Percentiles rank a stretch among this genome's conserved stretches.
These are phyloP conservation scores for Takifugu flavidus DNA, from an alignment of 2,113 vertebrate species.

Conservation along the genomic window DNA sequence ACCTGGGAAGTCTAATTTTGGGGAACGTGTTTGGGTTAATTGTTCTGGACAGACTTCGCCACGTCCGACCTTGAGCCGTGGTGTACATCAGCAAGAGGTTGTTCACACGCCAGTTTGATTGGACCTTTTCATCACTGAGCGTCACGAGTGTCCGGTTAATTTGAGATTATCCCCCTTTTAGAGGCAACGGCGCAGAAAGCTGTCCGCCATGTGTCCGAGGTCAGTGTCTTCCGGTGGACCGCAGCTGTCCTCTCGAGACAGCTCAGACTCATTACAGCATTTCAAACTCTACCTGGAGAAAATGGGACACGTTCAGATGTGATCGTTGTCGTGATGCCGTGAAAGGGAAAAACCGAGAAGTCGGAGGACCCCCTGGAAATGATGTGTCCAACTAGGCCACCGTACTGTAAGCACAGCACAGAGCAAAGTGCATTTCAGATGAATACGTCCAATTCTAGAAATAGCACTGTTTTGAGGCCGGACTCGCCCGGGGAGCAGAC, in stretches of 20 bases:
- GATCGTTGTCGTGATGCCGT: constrained; percentile 18
- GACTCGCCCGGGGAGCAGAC: constrained; percentile 6
- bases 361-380: constrained; percentile 28
- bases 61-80: background rate
- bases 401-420: constrained; percentile 35
- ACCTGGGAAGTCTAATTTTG: no score
- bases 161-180: constrained; percentile 1
- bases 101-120: constrained; percentile 2
- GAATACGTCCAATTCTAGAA: constrained; percentile 40
- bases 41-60: background rate
- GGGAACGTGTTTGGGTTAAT: constrained; percentile 4
- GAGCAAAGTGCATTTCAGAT: constrained; percentile 33
- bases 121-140: background rate
- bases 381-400: constrained; percentile 48
- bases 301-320: constrained; percentile 32
- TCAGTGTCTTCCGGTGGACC: constrained; percentile 21
- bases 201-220: constrained; percentile 35
- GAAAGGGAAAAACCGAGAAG: background rate
- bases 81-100: constrained; percentile 1
- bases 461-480: constrained; percentile 31
- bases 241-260: constrained; percentile 17
- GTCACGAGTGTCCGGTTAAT: background rate
- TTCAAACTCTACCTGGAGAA: constrained; percentile 23
- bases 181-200: background rate
- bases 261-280: background rate